Base-by-base conservation (phyloP, 2,888 invertebrate genomes). In the Parnassius orleans region DNA sequence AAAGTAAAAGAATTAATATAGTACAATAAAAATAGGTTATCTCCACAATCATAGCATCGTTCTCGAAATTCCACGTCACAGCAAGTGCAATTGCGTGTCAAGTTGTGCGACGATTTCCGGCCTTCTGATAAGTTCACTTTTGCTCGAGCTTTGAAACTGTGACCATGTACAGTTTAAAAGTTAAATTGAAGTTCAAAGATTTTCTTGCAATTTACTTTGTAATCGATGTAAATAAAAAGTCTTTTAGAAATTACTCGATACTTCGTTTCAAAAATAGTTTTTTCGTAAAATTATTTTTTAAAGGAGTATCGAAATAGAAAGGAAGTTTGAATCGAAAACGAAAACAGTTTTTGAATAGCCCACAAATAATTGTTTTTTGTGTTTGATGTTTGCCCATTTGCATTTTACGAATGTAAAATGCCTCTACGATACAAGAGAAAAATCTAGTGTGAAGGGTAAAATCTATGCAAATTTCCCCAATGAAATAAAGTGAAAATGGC, bases 21-120 rank as follows among this genome's bases (percentile, higher is more conserved):
- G 33, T 33, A 33, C 33, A 33, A 33, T 7, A 33, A 33, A 24
- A 33, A 33, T 33, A 33, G 33, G 5, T 24, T 24, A 24, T 24
- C 24, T 5, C 5, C 24, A 24, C 24, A 24, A 24, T 24, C 24
- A 3, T 5, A 33, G 24, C 33, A 33, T 7, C 33, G 33, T 33
- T 33, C 33, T 33, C 33, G 54, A 54, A 43, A 14, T 41, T 12
- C 24, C 43, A 54, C 48, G n/a, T 42, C 41, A 33, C 41, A 46
- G 46, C 47, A 51, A 61, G 61, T 57, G 61, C 57, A 53, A 57
- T 57, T 14, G 33, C 61, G 24, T 61, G 61, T 61, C 53, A 46
- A 24, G 24, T 15, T 46, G 46, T n/a, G 9, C n/a, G 19, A 19
- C 15, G 15, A 52, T 53, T 57, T 57, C 57, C 61, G 47, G 52